Base-by-base conservation (phyloP, 1,140 invertebrate genomes). In the Neodiprion pinetum region DNA sequence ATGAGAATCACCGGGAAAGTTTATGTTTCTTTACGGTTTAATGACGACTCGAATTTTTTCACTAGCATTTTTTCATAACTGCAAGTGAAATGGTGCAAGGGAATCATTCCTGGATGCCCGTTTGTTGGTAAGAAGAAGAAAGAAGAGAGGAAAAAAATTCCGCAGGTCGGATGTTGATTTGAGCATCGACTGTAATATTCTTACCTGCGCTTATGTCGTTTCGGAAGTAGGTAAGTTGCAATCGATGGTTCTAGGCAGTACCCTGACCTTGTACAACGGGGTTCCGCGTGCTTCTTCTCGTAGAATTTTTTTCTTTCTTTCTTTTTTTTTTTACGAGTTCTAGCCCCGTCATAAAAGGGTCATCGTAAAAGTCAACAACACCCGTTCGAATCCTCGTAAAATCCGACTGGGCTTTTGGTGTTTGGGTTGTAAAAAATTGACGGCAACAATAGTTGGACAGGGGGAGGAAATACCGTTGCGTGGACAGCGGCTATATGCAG, bases 341-440 rank as follows among this genome's bases (percentile, higher is more conserved):
- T 12, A 69, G n/a, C 53, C 0, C 67, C 49, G 75, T 72, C 80
- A 77, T 85, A 84, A 86, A 84, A 84, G 76, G 76, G 73, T 80
- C 78, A 73, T 75, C 76, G 78, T 81, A 77, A 81, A 81, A 82
- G 78, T 84, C 80, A 82, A 81, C 74, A 77, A 73, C 77, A 82
- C 71, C 80, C 81, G 79, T 80, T 82, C 73, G 81, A 78, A 85
- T 81, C 73, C 78, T 79, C 80, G 81, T 83, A 83, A 83, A 86
- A 85, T 80, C 23, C 14, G 11, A 12, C 10, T 23, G 7, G 12
- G 40, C 11, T 69, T 69, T 69, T 69, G 11, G 11, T 47, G 40
- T 69, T 69, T 69, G 53, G 72, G 53, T 21, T 10, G 72, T 61
- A 70, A 68, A 75, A 40, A 50, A 71, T n/a, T 48, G 70, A 40